Conservation (phyloP, 1,140 invertebrate genomes). For the Lepidurus apus region DNA sequence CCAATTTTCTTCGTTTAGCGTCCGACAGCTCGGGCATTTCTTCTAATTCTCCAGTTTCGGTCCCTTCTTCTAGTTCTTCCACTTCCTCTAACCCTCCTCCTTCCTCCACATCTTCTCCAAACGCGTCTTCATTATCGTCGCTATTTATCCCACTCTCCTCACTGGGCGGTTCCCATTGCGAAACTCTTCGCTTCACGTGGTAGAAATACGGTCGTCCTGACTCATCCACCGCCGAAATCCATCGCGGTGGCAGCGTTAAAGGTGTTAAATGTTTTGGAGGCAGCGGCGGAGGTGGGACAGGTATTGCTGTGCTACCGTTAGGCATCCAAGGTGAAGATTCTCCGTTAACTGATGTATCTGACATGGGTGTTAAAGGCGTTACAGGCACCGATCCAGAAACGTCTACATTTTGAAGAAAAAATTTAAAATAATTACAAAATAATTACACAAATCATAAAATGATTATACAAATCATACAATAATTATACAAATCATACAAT, state of each 20-base stretch:
- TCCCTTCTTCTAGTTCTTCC: constrained; percentile 23
- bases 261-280: constrained; percentile 40
- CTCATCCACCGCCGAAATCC: constrained; percentile 73
- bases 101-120: constrained; percentile 33
- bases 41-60: background rate
- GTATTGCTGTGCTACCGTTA: constrained; percentile 36
- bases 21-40: background rate
- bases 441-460: background rate
- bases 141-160: constrained; percentile 31
- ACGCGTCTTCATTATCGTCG: constrained; percentile 30
- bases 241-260: constrained; percentile 70
- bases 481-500: no score
- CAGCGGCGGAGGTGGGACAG: constrained; percentile 37
- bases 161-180: constrained; percentile 80
- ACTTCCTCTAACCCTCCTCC: constrained; percentile 20
- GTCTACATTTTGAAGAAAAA: background rate
- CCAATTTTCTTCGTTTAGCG: background rate
- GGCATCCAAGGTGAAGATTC: constrained; percentile 31
- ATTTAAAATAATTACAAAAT: background rate
- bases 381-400: background rate
- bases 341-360: background rate
- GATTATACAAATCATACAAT: background rate
- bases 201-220: constrained; percentile 87
- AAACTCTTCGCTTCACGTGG: constrained; percentile 70
- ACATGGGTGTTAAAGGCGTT: background rate